Conservation (phyloP, 2,797 vertebrate species). For the Euphonia xanthogaster region DNA sequence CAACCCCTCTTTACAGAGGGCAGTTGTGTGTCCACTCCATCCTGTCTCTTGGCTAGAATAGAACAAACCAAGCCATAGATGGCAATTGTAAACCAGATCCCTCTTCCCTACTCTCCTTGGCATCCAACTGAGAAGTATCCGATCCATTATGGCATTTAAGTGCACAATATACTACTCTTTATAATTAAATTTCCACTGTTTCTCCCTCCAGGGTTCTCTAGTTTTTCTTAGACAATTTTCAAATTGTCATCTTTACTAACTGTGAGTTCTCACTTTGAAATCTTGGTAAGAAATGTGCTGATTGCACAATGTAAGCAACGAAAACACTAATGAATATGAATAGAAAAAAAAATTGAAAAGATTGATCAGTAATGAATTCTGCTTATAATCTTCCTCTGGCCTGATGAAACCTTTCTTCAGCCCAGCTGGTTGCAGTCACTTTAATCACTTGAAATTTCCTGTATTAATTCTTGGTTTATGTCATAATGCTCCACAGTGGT, state of each 20-base stretch:
- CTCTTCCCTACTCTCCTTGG: not conserved
- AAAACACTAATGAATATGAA: constrained; percentile 10
- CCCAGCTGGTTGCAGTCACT: constrained; percentile 5
- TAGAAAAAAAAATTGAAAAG: not conserved
- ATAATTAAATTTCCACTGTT: constrained; percentile 1
- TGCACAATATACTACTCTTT: not conserved
- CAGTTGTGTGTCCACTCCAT: not conserved
- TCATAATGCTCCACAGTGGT: not conserved
- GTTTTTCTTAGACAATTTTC: not conserved
- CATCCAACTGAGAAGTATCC: not conserved
- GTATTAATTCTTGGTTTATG: not conserved
- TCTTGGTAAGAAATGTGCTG: not conserved
- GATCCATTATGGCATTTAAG: not conserved
- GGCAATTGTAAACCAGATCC: not conserved
- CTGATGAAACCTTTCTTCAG: constrained; percentile 18
- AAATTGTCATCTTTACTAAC: not conserved
- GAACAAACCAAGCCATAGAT: not conserved
- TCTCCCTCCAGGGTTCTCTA: not conserved
- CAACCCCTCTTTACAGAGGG: not conserved
- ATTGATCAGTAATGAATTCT: constrained; percentile 1
- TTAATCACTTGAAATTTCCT: constrained; percentile 27
- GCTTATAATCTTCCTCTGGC: not conserved
- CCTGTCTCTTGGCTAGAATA: not conserved
- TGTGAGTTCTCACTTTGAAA: not conserved
- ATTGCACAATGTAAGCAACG: not conserved